Conservation (phyloP, 2,113 vertebrate species). For the Passer montanus region DNA sequence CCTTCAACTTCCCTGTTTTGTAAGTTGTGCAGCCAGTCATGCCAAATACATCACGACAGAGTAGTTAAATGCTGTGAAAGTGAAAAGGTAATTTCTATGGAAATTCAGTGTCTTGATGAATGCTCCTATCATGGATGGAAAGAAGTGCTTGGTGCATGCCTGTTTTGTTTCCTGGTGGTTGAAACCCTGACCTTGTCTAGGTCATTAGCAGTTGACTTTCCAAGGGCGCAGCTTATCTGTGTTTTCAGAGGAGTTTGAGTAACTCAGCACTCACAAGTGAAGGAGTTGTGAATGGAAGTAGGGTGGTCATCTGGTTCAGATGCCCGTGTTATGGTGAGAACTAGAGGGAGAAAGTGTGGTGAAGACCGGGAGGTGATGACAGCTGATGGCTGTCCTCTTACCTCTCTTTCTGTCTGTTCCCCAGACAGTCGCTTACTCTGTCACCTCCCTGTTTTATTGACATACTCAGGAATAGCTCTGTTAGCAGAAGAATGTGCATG, state of each 20-base stretch:
- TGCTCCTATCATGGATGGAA: not conserved
- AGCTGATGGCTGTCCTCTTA: not conserved
- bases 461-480: not conserved
- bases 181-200: not conserved
- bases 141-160: not conserved
- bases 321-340: not conserved
- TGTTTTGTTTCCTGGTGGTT: not conserved
- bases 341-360: not conserved
- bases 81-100: not conserved
- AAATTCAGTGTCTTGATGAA: not conserved
- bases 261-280: not conserved
- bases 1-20: not conserved
- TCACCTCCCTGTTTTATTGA: not conserved
- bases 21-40: not conserved
- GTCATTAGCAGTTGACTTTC: not conserved
- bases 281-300: not conserved
- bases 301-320: fast-evolving
- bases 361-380: not conserved
- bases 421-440: not conserved
- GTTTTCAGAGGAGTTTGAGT: not conserved
- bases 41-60: fast-evolving
- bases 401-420: not conserved
- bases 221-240: not conserved
- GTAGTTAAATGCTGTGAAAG: not conserved
- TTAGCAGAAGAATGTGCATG: not conserved